Percentiles rank a stretch among this genome's conserved stretches.
These are phyloP conservation scores for Macrostomum lignano DNA, from an alignment of 1,140 invertebrate genomes.

Conservation along the genomic window DNA sequence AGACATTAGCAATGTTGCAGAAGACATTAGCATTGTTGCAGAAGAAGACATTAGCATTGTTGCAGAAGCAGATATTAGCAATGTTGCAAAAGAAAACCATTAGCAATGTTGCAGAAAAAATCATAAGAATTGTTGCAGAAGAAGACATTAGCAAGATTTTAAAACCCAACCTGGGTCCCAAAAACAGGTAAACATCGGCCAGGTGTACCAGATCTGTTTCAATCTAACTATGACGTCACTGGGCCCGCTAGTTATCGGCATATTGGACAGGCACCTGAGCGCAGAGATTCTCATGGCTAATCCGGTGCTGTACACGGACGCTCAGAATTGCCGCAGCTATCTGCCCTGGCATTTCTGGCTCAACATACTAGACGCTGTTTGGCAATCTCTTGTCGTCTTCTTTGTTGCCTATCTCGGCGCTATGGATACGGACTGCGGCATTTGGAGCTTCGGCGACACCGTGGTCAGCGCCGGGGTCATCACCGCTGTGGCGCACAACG, in stretches of 20 bases:
- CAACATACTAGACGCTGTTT: slow-evolving; percentile 5
- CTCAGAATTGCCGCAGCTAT: neutral
- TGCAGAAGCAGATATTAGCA: no score
- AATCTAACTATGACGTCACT: slow-evolving; percentile 20
- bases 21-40: no score
- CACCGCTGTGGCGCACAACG: neutral
- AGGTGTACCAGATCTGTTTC: slow-evolving; percentile 17
- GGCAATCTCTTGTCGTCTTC: slow-evolving; percentile 2
- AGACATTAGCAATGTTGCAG: no score
- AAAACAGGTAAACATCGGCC: slow-evolving; percentile 20
- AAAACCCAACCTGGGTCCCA: slow-evolving; percentile 15
- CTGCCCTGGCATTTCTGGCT: slow-evolving; percentile 5
- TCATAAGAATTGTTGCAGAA: slow-evolving; percentile 20
- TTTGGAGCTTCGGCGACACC: slow-evolving; percentile 3
- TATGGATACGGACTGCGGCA: neutral
- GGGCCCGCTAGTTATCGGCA: slow-evolving; percentile 32
- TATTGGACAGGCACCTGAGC: slow-evolving; percentile 57
- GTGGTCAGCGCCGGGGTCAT: neutral
- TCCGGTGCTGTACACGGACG: neutral
- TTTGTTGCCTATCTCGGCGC: neutral
- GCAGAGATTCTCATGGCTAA: slow-evolving; percentile 1
- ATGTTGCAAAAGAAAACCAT: neutral
- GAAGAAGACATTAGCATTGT: no score
- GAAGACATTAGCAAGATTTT: slow-evolving; percentile 20
- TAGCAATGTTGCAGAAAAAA: slow-evolving; percentile 11